Percentiles rank a stretch among this genome's conserved stretches.
These are phyloP conservation scores for Chrysocyon brachyurus DNA, from an alignment of 2,797 vertebrate genomes.

Conservation along the genomic window DNA sequence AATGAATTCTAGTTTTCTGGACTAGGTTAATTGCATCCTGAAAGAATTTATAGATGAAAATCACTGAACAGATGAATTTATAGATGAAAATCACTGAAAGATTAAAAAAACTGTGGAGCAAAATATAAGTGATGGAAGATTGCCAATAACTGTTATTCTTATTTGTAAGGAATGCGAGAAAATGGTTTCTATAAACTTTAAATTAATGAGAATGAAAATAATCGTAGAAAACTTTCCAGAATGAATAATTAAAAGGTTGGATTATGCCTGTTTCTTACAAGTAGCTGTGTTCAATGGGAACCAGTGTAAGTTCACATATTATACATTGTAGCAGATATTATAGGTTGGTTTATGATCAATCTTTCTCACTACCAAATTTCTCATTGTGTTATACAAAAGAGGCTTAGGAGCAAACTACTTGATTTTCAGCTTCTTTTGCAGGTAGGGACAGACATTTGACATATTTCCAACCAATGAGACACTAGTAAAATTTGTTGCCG, in stretches of 20 bases:
- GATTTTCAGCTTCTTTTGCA: not conserved
- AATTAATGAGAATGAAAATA: not conserved
- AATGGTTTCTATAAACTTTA: not conserved
- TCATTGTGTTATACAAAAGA: not conserved
- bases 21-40: not conserved
- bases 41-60: conserved; percentile 32
- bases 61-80: not conserved
- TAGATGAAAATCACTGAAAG: not conserved
- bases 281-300: not conserved
- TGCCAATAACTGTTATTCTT: not conserved
- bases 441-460: not conserved
- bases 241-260: not conserved
- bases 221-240: not conserved
- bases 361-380: not conserved
- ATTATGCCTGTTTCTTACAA: not conserved
- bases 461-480: not conserved
- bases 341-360: not conserved
- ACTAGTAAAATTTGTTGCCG: not conserved
- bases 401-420: not conserved
- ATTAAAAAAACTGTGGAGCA: not conserved
- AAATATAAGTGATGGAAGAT: not conserved
- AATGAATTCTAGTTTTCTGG: not conserved
- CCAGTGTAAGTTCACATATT: not conserved
- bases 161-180: not conserved
- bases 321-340: not conserved